Base-by-base conservation (phyloP, 2,888 invertebrate species). In the Heliconius sara region DNA sequence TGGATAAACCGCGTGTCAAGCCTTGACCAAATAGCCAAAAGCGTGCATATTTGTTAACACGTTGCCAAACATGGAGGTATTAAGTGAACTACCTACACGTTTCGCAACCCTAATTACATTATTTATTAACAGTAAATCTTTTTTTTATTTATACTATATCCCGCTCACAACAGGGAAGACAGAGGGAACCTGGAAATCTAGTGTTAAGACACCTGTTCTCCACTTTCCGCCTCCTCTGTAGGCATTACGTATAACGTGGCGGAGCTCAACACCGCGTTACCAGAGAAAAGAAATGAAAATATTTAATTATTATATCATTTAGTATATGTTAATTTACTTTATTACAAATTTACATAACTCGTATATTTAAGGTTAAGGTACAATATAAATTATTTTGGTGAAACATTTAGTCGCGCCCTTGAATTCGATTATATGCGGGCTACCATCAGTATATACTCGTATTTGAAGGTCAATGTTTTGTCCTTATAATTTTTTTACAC, bases 21-120 rank as follows among this genome's bases (percentile, higher is more conserved):
- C 83, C 82, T 83, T 83, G 83, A 82, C 83, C 82, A 83, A 81
- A 81, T 81, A 79, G 76, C 80, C 83, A 78, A 83, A 82, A 73
- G 78, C 79, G 78, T 60, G 72, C 80, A 73, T 77, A 79, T 79
- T 82, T 79, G 79, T 81, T 80, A 82, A 82, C 79, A 77, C 72
- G 76, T 82, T 81, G 78, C 81, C 76, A 82, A 82, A 79, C 79
- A 78, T 78, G 78, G 76, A 67, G 78, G 67, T 74, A 79, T 78
- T 79, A 78, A 79, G 79, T 82, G 71, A 77, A 76, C 71, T 72
- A 65, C 79, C 79, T 80, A 77, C 76, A 63, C 43, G 75, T 80
- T 79, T 79, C 63, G 73, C 66, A 82, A 81, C 60, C 57, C 30
- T 70, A 52, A 63, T 67, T 77, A 75, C 66, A 72, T 52, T 66